A percentile compares a stretch with the other conserved stretches of the same genome.
Evolutionary conservation across 2,113 vertebrate species (phyloP).

Genomic region (Gnathonemus longibarbis): DNA sequence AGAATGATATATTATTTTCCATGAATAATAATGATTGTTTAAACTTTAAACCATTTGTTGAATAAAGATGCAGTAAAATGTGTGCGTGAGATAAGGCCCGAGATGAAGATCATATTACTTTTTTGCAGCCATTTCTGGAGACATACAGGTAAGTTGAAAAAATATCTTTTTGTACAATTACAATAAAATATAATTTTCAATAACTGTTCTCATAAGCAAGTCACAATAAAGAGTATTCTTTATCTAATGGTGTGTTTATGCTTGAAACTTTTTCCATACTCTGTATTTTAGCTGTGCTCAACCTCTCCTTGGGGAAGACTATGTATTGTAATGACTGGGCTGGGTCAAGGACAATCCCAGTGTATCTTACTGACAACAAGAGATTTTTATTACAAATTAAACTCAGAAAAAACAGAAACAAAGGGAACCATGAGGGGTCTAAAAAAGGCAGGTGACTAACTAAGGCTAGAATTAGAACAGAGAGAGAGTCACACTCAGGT

Average conservation of each 20-base stretch:
- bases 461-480: background rate
- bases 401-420: background rate
- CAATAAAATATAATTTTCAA: background rate
- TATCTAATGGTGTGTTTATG: too few relatives aligned
- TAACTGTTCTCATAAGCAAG: too few relatives aligned
- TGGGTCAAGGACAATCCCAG: too few relatives aligned
- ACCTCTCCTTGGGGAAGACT: too few relatives aligned
- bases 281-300: too few relatives aligned
- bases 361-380: background rate
- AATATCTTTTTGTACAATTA: background rate
- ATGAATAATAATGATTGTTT: background rate
- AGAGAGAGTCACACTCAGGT: too few relatives aligned
- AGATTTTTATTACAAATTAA: background rate
- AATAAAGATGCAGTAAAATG: background rate
- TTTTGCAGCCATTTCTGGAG: background rate
- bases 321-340: too few relatives aligned
- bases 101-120: background rate
- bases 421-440: background rate
- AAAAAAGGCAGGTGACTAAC: background rate
- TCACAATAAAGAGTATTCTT: too few relatives aligned
- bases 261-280: too few relatives aligned
- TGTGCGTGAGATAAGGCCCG: background rate
- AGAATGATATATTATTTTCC: background rate
- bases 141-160: background rate
- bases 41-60: background rate